Percentiles rank a stretch among this genome's conserved stretches.
Conservation (phyloP, 2,113 vertebrate species). For the Vireo altiloquus region DNA sequence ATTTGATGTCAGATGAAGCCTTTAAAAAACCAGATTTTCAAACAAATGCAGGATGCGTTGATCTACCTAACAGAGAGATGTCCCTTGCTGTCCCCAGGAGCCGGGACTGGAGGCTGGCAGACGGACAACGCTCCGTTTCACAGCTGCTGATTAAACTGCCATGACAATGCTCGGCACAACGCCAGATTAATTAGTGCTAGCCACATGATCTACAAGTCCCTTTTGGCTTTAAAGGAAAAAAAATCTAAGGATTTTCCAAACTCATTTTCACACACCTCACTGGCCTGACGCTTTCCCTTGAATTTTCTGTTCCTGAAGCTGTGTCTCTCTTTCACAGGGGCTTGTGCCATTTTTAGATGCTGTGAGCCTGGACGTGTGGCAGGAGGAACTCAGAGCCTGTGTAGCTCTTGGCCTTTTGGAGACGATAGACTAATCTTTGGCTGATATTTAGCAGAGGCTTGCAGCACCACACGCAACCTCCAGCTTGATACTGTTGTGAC, state of each 20-base stretch:
- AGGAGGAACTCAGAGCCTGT: neutral
- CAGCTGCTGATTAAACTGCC: slow-evolving; percentile 4
- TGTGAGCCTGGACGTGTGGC: accelerated
- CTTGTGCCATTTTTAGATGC: neutral
- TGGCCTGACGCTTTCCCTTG: neutral
- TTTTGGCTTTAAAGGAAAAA: neutral
- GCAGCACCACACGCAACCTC: neutral
- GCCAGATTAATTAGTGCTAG: neutral
- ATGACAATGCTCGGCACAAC: neutral
- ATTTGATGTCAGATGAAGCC: neutral
- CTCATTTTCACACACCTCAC: neutral
- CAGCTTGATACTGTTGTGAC: slow-evolving; percentile 14
- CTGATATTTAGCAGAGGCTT: slow-evolving; percentile 59
- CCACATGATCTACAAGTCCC: neutral
- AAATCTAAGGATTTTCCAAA: neutral
- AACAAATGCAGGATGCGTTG: neutral
- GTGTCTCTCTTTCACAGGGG: neutral
- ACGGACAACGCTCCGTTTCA: neutral
- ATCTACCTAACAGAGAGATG: neutral
- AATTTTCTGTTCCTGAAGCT: neutral
- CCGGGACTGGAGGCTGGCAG: neutral
- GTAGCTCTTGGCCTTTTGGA: neutral
- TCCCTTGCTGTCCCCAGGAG: neutral
- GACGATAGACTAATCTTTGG: slow-evolving; percentile 27
- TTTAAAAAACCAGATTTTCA: neutral